Conservation (phyloP, 2,113 vertebrate species). For the Hylia prasina region DNA sequence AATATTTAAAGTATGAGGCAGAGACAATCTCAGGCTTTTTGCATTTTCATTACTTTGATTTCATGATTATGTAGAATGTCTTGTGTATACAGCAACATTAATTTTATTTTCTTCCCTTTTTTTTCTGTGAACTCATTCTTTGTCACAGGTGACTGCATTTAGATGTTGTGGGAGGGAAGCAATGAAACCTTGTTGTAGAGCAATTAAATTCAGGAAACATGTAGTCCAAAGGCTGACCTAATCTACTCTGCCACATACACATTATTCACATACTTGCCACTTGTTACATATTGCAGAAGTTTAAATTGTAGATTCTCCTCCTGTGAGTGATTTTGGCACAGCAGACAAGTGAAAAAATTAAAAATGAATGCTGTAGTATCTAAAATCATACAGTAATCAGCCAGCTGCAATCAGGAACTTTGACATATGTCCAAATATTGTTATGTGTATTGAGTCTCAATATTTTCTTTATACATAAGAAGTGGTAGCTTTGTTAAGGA, state of each 20-base stretch:
- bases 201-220: not conserved
- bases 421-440: not conserved
- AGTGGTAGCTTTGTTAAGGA: not conserved
- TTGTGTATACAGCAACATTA: not conserved
- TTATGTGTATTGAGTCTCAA: not conserved
- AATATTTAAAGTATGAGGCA: not conserved
- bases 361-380: not conserved
- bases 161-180: not conserved
- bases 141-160: not conserved
- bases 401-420: not conserved
- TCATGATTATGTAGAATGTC: not conserved
- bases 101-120: not conserved
- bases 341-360: not conserved
- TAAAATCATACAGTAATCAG: not conserved
- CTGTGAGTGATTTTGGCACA: not conserved
- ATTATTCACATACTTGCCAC: not conserved
- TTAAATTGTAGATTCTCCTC: not conserved
- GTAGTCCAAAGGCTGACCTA: not conserved
- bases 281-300: not conserved
- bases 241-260: not conserved
- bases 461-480: not conserved
- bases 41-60: not conserved
- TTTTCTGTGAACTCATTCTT: not conserved
- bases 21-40: not conserved
- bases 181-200: not conserved